A percentile compares a stretch with the other conserved stretches of the same genome.
phyloP scores from a whole-genome alignment of 2,797 vertebrate genomes.

The Ptychadena robeensis region DNA sequence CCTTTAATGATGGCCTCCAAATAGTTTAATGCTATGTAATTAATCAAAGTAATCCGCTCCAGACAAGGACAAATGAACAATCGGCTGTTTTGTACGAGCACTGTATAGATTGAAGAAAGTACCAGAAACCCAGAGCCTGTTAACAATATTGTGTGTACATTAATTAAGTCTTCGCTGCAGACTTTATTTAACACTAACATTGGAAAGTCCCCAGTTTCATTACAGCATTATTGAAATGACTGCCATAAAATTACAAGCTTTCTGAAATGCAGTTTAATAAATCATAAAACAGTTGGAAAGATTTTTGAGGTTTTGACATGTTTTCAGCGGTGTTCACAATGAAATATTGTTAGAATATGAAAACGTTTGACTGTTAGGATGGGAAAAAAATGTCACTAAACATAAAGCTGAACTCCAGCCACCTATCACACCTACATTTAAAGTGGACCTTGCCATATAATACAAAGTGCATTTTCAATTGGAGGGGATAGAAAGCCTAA shows the following conservation, averaged over 20 bases:
- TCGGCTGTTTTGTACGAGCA: neutral
- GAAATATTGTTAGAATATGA: neutral
- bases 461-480: too few species aligned
- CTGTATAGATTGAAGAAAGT: constrained; percentile 6
- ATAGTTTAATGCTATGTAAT: neutral
- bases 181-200: neutral
- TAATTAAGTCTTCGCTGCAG: neutral
- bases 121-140: constrained; percentile 3
- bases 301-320: neutral
- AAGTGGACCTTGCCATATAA: too few species aligned
- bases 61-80: neutral
- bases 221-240: neutral
- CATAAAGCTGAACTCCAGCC: too few species aligned
- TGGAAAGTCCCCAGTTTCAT: neutral
- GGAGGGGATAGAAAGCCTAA: too few species aligned
- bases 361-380: too few species aligned
- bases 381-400: too few species aligned
- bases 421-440: too few species aligned
- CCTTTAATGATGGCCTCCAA: neutral
- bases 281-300: neutral
- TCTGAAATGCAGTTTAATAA: neutral
- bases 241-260: neutral
- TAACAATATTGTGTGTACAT: neutral
- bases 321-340: neutral
- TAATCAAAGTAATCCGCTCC: neutral